Percentiles rank a stretch among this genome's conserved stretches.
These are phyloP conservation scores for Buphagus erythrorhynchus DNA, from an alignment of 2,797 vertebrate genomes.

Conservation along the genomic window DNA sequence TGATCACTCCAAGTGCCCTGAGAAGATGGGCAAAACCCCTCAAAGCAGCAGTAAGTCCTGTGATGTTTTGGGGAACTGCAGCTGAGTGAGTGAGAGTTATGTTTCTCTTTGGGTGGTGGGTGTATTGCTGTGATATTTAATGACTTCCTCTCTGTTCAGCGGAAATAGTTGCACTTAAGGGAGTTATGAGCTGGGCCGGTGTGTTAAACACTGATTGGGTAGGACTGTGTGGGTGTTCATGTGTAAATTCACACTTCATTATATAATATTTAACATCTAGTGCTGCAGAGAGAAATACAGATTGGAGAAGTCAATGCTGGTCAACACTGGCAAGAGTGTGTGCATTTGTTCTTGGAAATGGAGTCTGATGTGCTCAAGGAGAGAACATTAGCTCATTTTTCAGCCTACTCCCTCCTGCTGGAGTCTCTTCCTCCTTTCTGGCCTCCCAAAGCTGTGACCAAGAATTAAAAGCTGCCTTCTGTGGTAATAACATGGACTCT, in stretches of 20 bases:
- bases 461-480: not conserved
- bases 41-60: constrained; percentile 81
- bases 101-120: not conserved
- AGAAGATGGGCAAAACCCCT: constrained; percentile 75
- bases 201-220: not conserved
- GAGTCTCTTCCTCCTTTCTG: not conserved
- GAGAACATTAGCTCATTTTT: not conserved
- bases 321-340: not conserved
- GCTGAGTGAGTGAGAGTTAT: not conserved
- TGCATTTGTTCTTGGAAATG: not conserved
- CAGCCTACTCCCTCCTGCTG: not conserved
- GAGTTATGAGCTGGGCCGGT: not conserved
- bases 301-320: not conserved
- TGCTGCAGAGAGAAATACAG: not conserved
- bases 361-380: not conserved
- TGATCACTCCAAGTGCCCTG: constrained; percentile 42
- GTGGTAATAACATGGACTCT: not conserved
- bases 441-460: not conserved
- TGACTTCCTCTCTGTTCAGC: not conserved
- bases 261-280: not conserved
- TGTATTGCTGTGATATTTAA: not conserved
- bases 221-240: not conserved
- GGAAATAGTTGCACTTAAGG: not conserved
- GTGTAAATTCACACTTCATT: not conserved
- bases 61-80: not conserved